These are phyloP conservation scores for Yponomeuta evonymella DNA, from an alignment of 2,888 invertebrate species.

Conservation along the genomic window DNA sequence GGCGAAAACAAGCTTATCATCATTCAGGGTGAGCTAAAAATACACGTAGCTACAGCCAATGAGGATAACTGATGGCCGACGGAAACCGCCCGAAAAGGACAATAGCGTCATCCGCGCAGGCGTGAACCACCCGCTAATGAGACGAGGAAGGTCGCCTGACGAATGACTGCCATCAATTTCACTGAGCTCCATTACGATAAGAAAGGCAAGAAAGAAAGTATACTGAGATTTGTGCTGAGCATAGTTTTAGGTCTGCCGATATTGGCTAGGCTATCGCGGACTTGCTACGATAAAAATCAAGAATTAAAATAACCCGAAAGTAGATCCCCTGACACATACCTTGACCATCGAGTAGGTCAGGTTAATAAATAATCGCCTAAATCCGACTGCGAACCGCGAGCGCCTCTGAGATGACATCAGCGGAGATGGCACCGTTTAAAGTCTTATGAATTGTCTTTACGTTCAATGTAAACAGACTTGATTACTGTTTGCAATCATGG, in stretches of 20 bases:
- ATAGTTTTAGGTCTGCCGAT: not conserved
- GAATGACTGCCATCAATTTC: constrained; percentile 24
- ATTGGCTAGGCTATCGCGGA: not conserved
- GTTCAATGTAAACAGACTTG: not conserved
- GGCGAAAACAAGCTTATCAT: not conserved
- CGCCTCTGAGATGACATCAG: not conserved
- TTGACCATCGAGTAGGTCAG: not conserved
- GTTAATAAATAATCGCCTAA: not conserved
- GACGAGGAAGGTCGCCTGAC: constrained; percentile 39
- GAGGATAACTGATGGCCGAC: constrained; percentile 6
- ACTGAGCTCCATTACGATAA: not conserved
- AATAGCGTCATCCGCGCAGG: constrained; percentile 28
- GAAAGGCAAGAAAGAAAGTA: not conserved
- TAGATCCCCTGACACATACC: not conserved
- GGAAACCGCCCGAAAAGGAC: constrained; percentile 25
- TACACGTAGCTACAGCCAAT: not conserved
- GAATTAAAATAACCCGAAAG: not conserved
- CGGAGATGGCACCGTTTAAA: not conserved
- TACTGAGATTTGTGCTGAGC: not conserved
- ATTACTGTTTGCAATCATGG: not conserved
- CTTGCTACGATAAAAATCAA: not conserved
- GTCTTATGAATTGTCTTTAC: not conserved
- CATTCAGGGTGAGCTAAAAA: not conserved
- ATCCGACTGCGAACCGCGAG: not conserved
- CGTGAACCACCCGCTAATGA: constrained; percentile 41